Evolutionary conservation across 2,888 invertebrate species (phyloP), one percentile per base, ranked within the genome.

Genomic region (Bombylius discolor): DNA sequence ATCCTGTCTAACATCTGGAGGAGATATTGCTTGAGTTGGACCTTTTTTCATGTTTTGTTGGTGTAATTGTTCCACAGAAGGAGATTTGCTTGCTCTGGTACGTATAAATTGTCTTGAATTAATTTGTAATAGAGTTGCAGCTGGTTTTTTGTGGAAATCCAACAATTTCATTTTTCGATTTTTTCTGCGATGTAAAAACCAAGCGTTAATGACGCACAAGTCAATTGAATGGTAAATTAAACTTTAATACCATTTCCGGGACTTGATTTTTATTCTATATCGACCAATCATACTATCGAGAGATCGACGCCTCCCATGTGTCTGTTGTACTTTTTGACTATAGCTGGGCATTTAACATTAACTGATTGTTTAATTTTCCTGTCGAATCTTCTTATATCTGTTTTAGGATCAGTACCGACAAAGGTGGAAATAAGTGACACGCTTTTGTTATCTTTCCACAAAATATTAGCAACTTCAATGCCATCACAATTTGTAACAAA

Each of bases 211-310:
- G 12, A 44, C 44, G 5, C 13, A 12, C 1, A n/a, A n/a, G n/a
- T n/a, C n/a, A n/a, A n/a, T n/a, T n/a, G n/a, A n/a, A 14, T 36
- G 49, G 23, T 39, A 49, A 39, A 12, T 33, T 13, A 49, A 13
- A 14, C 49, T 5, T 23, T 32, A 3, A 49, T 49, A 49, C 39
- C 49, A 49, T 11, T 33, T 49, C 23, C 13, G 8, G 7, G 33
- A 49, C 33, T 33, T 49, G 4, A 49, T 49, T 11, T 31, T 49
- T 39, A 49, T 49, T 39, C 33, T 62, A 49, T 62, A 60, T 4
- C 39, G 57, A 12, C 62, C 64, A 60, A 64, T 63, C 14, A 65
- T 61, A 51, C 61, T 61, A 51, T 65, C 64, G 8, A 64, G 53
- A 65, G 57, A 52, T 67, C 66, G n/a, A 48, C 65, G 8, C 39